Conservation (phyloP, 2,113 vertebrate genomes). For the Chunga burmeisteri region DNA sequence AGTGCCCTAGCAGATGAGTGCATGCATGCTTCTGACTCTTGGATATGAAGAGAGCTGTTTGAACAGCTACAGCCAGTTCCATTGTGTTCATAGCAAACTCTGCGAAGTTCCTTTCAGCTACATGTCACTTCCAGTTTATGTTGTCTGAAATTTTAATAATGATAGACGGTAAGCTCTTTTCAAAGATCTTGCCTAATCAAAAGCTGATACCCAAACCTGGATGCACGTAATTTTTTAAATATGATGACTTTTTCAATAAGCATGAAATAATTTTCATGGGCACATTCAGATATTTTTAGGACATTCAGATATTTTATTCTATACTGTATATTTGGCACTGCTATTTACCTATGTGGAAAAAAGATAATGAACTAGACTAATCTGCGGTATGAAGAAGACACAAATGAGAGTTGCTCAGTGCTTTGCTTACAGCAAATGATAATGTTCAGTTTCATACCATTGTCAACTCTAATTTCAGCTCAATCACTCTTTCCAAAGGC, state of each 20-base stretch:
- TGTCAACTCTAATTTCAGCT: neutral
- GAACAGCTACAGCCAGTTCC: constrained; percentile 29
- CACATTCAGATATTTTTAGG: neutral
- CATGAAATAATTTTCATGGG: neutral
- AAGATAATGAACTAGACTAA: neutral
- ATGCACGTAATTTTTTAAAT: neutral
- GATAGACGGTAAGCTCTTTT: neutral
- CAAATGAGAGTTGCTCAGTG: neutral
- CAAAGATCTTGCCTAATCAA: constrained; percentile 21
- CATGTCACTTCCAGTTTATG: constrained; percentile 44
- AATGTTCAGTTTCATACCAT: neutral
- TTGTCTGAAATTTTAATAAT: constrained; percentile 26
- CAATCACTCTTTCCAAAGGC: neutral
- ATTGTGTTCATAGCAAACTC: constrained; percentile 30
- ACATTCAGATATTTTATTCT: neutral
- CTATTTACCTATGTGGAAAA: neutral
- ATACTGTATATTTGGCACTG: neutral
- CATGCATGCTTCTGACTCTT: neutral
- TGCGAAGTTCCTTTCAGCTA: constrained; percentile 66
- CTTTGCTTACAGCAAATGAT: neutral
- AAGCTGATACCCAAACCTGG: neutral
- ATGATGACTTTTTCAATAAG: neutral
- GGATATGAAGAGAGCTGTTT: neutral
- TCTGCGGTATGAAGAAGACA: neutral
- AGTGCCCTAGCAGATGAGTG: neutral